A percentile compares a stretch with the other conserved stretches of the same genome.
These are phyloP conservation scores for Drosophila seguyi DNA, from an alignment of 1,140 invertebrate genomes.

Conservation along the genomic window DNA sequence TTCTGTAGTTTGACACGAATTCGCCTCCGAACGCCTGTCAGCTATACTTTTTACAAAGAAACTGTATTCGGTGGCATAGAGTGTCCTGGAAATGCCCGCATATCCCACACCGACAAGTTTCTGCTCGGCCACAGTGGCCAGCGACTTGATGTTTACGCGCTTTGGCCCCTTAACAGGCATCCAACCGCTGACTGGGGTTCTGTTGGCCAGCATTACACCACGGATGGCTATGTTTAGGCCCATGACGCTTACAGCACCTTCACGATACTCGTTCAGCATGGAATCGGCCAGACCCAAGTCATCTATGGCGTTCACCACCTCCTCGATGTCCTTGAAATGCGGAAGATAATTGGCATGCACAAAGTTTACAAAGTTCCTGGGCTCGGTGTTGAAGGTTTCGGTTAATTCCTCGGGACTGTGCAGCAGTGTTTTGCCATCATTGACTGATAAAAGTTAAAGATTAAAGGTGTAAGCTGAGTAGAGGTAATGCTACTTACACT, in stretches of 20 bases:
- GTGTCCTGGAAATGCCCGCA: constrained; percentile 49
- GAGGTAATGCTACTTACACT: constrained; percentile 86
- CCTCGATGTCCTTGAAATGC: constrained; percentile 88
- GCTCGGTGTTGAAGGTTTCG: constrained; percentile 88
- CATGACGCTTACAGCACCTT: constrained; percentile 86
- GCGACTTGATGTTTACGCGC: constrained; percentile 55
- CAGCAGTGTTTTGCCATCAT: constrained; percentile 85
- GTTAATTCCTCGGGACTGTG: constrained; percentile 89
- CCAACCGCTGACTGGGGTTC: constrained; percentile 89
- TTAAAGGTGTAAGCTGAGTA: not conserved
- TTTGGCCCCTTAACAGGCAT: constrained; percentile 89
- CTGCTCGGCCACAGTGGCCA: constrained; percentile 34
- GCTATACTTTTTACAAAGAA: constrained; percentile 60
- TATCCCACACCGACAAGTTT: constrained; percentile 42
- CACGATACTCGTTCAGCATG: constrained; percentile 89
- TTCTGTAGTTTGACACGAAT: constrained; percentile 5
- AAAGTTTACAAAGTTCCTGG: constrained; percentile 88
- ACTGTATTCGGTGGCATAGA: constrained; percentile 72
- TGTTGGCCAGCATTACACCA: constrained; percentile 90
- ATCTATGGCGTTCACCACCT: constrained; percentile 86
- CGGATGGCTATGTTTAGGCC: constrained; percentile 88
- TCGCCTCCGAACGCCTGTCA: not conserved
- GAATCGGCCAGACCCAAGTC: constrained; percentile 88
- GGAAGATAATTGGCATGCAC: constrained; percentile 91
- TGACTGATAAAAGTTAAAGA: constrained; percentile 20